Percentiles rank a stretch among this genome's conserved stretches.
phyloP scores from a whole-genome alignment of 2,113 vertebrate genomes.

The Tichodroma muraria region DNA sequence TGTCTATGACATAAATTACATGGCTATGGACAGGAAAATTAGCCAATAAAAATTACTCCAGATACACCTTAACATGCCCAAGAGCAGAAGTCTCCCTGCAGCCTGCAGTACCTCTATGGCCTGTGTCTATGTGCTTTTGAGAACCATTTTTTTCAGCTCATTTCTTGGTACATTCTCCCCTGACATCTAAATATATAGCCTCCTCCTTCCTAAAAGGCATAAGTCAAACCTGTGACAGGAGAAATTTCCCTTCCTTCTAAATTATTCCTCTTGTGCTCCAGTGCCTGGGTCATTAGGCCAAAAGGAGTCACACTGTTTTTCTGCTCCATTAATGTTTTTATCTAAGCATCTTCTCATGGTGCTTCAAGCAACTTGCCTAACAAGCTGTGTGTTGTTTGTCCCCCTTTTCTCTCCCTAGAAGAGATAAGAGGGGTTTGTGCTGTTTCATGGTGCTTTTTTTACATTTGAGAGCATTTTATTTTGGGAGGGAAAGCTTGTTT shows the following conservation, averaged over 20 bases:
- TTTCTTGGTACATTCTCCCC: not conserved
- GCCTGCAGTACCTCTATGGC: not conserved
- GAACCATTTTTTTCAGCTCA: not conserved
- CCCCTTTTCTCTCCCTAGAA: not conserved
- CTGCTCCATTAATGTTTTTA: not conserved
- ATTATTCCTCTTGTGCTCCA: not conserved
- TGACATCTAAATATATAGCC: not conserved
- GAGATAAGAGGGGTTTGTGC: not conserved
- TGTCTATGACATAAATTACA: not conserved
- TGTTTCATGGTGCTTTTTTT: not conserved
- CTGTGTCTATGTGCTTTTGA: not conserved
- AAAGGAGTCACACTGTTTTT: not conserved
- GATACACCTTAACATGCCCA: not conserved
- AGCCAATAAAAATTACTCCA: not conserved
- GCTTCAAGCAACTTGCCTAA: not conserved
- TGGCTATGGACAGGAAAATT: not conserved
- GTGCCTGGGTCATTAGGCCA: not conserved
- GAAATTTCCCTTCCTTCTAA: not conserved
- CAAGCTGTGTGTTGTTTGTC: not conserved
- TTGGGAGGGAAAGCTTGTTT: constrained; percentile 1
- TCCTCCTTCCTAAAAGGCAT: not conserved
- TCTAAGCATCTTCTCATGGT: not conserved
- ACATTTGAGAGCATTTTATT: not conserved
- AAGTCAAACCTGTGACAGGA: not conserved
- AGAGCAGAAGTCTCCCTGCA: not conserved